Evolutionary conservation across 2,113 vertebrate species (phyloP).

Genomic region (Mastomys natalensis): DNA sequence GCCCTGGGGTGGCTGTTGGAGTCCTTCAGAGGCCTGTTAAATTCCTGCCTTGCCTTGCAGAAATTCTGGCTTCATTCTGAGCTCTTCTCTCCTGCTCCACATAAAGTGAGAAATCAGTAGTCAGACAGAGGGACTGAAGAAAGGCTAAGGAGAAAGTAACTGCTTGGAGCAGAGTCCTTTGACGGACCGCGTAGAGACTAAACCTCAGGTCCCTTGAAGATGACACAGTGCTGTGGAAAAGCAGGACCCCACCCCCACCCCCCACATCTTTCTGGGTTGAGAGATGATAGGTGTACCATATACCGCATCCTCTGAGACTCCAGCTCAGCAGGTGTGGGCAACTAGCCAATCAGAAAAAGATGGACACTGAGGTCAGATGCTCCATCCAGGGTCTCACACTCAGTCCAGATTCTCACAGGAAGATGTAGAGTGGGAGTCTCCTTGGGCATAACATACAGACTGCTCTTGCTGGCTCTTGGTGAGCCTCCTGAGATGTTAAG

Average conservation of each 20-base stretch:
- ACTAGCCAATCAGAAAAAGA: not conserved
- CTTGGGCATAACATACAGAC: not conserved
- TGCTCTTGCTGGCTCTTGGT: not conserved
- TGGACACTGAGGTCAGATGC: not conserved
- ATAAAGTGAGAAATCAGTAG: conserved; percentile 15
- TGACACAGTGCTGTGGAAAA: not conserved
- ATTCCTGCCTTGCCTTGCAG: not conserved
- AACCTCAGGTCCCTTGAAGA: not conserved
- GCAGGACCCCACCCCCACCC: rapidly evolving
- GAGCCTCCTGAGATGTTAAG: not conserved
- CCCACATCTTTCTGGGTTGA: not conserved
- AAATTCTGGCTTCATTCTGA: conserved; percentile 10
- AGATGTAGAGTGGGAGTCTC: not conserved
- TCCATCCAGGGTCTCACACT: not conserved
- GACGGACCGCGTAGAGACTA: not conserved
- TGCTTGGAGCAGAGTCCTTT: not conserved
- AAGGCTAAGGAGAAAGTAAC: conserved; percentile 3
- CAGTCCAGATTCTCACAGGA: not conserved
- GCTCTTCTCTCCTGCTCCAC: not conserved
- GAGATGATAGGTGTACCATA: no score
- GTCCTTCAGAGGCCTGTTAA: not conserved
- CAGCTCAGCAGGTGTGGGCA: not conserved
- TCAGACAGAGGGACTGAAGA: not conserved
- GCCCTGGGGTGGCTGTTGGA: not conserved
- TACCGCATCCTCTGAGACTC: not conserved